phyloP scores from a whole-genome alignment of 1,140 invertebrate genomes.

The Drosophila teissieri region DNA sequence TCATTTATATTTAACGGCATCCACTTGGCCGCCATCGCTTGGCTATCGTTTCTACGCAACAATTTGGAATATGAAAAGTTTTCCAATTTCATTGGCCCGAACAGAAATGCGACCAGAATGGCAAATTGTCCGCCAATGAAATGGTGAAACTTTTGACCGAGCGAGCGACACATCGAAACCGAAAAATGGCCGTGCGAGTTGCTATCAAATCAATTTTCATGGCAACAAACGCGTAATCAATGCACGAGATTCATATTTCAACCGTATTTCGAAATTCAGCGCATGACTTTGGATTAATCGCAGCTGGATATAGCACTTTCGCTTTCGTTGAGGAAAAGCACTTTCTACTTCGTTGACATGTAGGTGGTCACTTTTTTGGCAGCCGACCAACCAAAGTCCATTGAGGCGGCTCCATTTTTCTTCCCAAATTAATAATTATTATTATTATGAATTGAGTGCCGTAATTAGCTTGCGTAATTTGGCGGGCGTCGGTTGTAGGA shows the following conservation, averaged over 20 bases:
- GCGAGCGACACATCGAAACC: slow-evolving; percentile 11
- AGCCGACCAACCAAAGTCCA: slow-evolving; percentile 14
- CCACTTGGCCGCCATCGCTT: slow-evolving; percentile 56
- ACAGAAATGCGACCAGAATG: slow-evolving; percentile 68
- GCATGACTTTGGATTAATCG: slow-evolving; percentile 46
- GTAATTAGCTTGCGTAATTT: slow-evolving; percentile 64
- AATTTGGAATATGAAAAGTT: slow-evolving; percentile 72
- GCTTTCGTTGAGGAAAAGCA: slow-evolving; percentile 71
- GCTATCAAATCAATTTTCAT: slow-evolving; percentile 69
- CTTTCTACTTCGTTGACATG: slow-evolving; percentile 69
- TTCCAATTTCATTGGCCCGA: slow-evolving; percentile 77
- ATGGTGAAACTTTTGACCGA: slow-evolving; percentile 65
- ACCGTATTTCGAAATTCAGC: slow-evolving; percentile 51
- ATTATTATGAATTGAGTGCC: slow-evolving; percentile 23
- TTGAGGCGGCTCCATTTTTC: slow-evolving; percentile 24
- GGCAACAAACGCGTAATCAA: slow-evolving; percentile 60
- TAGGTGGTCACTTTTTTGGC: slow-evolving; percentile 26
- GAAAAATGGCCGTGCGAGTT: slow-evolving; percentile 11
- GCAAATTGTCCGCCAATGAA: slow-evolving; percentile 62
- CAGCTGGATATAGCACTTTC: slow-evolving; percentile 59
- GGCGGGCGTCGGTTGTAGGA: slow-evolving; percentile 44
- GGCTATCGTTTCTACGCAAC: slow-evolving; percentile 75
- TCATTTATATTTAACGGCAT: slow-evolving; percentile 72
- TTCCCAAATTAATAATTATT: slow-evolving; percentile 63
- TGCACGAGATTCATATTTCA: slow-evolving; percentile 76